Evolutionary conservation across 1,140 invertebrate species (phyloP), one percentile per base, ranked within the genome.

Genomic region (Drosophila eugracilis): DNA sequence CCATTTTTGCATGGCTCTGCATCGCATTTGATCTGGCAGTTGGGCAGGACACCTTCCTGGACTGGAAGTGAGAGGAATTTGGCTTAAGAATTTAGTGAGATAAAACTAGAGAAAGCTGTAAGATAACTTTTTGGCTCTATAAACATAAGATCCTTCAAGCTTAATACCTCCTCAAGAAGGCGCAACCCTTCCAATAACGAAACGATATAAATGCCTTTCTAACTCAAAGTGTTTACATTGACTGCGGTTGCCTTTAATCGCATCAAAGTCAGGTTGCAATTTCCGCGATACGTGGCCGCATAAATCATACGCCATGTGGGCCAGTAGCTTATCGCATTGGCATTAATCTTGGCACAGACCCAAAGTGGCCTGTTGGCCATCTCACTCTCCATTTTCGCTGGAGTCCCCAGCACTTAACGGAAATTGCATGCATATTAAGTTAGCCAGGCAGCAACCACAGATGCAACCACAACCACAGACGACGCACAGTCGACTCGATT

Each of bases 1-100:
- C 95, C 94, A 91, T 98, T 97, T 78, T 97, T 95, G 85, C 97
- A 99, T 0, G 97, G 97, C 48, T 95, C 93, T 0, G 94, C 93
- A 67, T 97, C 96, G 89, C 97, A 99, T 78, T 97, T 96, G 94
- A 97, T 97, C 71, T 96, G 95, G 92, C 97, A 98, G 67, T 96
- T 95, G 1, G 94, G 94, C 14, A 97, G 91, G 0, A 97, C 94
- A 4, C 95, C 96, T 88, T 93, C 86, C 15, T 75, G 76, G 50
- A 52, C 90, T 91, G 65, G 7, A 53, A 52, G 15, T 2, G 2
- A 26, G 7, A 15, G 10, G 26, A 37, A 15, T n/a, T 32, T 5
- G 15, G 6, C 30, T 0, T 9, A 22, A 15, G 6, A 12, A 7
- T 12, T 15, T 1, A 2, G 2, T 36, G 6, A 3, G n/a, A 9